Percentiles rank a stretch among this genome's conserved stretches.
Evolutionary conservation across 2,797 vertebrate genomes (phyloP).

Genomic region (Mormyrus hasselquistii): DNA sequence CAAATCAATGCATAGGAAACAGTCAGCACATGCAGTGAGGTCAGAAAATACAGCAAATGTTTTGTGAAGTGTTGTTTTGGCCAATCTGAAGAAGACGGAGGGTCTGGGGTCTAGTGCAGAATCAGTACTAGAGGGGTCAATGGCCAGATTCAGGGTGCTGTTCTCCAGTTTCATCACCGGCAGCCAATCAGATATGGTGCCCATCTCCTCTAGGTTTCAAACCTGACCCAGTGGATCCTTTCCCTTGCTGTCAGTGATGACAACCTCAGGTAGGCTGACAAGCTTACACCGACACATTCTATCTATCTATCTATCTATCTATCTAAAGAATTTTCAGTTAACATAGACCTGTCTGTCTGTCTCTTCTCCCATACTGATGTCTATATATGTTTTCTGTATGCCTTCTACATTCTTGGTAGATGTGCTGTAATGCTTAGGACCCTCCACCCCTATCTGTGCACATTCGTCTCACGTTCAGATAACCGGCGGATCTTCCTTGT

Average conservation of each 20-base stretch:
- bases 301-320: neutral
- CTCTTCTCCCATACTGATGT: neutral
- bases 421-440: neutral
- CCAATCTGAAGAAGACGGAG: slow-evolving; percentile 56
- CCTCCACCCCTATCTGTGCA: neutral
- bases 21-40: neutral
- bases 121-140: slow-evolving; percentile 20
- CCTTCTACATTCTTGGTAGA: neutral
- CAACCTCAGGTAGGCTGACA: slow-evolving; percentile 75
- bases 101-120: slow-evolving; percentile 46
- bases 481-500: neutral
- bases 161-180: slow-evolving; percentile 79
- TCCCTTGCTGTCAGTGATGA: slow-evolving; percentile 46
- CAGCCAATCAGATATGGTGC: slow-evolving; percentile 85
- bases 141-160: slow-evolving; percentile 69
- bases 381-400: neutral
- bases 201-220: slow-evolving; percentile 74
- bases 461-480: neutral
- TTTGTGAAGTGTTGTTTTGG: neutral
- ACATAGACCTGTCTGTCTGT: neutral
- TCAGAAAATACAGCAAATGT: neutral
- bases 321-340: neutral
- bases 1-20: neutral
- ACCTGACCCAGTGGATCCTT: slow-evolving; percentile 83
- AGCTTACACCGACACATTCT: neutral